These are phyloP conservation scores for Rhabdornis inornatus DNA, from an alignment of 2,113 vertebrate species.

Conservation along the genomic window DNA sequence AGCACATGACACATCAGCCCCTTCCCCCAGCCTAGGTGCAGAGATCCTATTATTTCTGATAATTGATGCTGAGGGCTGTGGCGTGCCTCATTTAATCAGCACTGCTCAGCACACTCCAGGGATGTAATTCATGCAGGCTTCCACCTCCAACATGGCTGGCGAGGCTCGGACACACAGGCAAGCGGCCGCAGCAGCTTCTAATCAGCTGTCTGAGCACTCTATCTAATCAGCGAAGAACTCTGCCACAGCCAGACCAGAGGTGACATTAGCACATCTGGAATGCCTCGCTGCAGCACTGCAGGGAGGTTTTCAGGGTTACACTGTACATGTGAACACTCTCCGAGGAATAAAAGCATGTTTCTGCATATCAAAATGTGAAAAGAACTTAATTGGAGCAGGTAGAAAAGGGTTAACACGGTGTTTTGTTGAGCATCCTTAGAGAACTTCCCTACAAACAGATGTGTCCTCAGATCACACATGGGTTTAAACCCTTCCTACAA, in stretches of 20 bases:
- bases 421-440: background rate
- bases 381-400: background rate
- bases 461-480: background rate
- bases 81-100: constrained; percentile 54
- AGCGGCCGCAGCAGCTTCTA: constrained; percentile 2
- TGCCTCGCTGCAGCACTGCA: background rate
- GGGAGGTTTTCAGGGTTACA: background rate
- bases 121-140: constrained; percentile 11
- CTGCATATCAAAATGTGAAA: background rate
- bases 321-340: background rate
- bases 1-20: background rate
- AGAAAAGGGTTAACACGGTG: background rate
- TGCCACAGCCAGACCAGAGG: background rate
- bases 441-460: background rate
- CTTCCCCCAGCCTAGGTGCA: constrained; percentile 23
- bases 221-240: constrained; percentile 48
- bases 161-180: background rate
- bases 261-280: background rate
- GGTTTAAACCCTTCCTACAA: background rate
- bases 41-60: constrained; percentile 56
- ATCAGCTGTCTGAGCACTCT: constrained; percentile 53
- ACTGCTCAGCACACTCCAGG: constrained; percentile 2
- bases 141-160: constrained; percentile 39
- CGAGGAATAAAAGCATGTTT: background rate
- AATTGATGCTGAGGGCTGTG: constrained; percentile 64